phyloP scores from a whole-genome alignment of 2,113 vertebrate species.

The Artemisiospiza belli region DNA sequence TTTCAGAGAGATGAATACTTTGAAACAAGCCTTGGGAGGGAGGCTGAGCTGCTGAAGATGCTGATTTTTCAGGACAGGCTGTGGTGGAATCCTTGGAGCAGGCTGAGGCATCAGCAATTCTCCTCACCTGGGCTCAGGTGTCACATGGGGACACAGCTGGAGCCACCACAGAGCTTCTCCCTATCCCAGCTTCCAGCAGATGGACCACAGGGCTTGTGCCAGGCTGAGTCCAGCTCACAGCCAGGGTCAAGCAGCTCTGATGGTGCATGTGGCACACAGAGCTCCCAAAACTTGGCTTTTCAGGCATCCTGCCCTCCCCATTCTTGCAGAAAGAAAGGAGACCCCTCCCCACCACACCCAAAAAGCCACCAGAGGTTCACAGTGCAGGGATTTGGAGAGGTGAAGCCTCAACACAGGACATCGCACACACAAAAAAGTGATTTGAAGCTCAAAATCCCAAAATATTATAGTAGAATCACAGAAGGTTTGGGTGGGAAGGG shows the following conservation, averaged over 20 bases:
- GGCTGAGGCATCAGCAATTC: accelerated
- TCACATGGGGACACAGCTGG: neutral
- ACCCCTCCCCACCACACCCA: neutral
- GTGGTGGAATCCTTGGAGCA: neutral
- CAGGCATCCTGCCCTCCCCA: neutral
- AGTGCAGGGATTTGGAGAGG: neutral
- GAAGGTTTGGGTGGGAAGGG: neutral
- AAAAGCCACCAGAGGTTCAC: neutral
- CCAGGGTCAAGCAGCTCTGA: neutral
- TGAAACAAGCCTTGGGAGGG: neutral
- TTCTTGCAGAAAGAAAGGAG: neutral
- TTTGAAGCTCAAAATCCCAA: neutral
- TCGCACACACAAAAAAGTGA: too few species aligned
- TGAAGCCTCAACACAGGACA: neutral
- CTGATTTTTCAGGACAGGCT: neutral
- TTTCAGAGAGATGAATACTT: slow-evolving; percentile 14
- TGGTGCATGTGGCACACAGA: accelerated
- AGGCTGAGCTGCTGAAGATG: neutral
- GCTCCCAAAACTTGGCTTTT: neutral
- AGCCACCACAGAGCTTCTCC: neutral
- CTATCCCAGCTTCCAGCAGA: neutral
- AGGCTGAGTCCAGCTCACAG: neutral
- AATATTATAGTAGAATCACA: neutral
- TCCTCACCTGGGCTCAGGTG: neutral
- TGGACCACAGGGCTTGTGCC: neutral